Evolutionary conservation across 1,140 invertebrate species (phyloP).

Genomic region (Chrysomallon squamiferum): DNA sequence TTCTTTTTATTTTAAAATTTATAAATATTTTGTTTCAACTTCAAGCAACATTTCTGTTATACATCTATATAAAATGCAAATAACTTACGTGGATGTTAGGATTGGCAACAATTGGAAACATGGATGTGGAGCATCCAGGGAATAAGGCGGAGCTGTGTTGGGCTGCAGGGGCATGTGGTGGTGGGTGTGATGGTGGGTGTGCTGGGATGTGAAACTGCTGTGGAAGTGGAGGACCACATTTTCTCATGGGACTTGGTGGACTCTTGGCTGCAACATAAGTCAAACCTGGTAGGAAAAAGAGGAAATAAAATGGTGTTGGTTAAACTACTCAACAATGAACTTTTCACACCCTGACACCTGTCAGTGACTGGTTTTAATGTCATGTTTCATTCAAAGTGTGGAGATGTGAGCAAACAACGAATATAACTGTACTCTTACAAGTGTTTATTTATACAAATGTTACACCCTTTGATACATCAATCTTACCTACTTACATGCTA

Average conservation of each 20-base stretch:
- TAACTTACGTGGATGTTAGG: slow-evolving; percentile 18
- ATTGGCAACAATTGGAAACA: slow-evolving; percentile 20
- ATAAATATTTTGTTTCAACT: too few species aligned
- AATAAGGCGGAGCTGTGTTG: slow-evolving; percentile 63
- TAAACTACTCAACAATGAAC: neutral
- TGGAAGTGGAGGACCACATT: slow-evolving; percentile 75
- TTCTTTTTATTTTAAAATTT: too few species aligned
- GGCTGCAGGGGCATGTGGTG: slow-evolving; percentile 66
- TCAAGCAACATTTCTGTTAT: too few species aligned
- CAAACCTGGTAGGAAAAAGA: slow-evolving; percentile 12
- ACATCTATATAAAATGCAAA: too few species aligned
- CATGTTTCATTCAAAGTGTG: too few species aligned
- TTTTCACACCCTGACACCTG: neutral
- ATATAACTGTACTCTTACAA: too few species aligned
- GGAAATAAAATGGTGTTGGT: neutral
- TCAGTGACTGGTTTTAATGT: too few species aligned
- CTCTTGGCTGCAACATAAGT: slow-evolving; percentile 46
- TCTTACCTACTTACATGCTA: too few species aligned
- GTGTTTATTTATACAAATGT: too few species aligned
- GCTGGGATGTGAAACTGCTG: slow-evolving; percentile 43
- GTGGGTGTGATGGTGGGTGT: slow-evolving; percentile 26
- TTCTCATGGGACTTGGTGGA: slow-evolving; percentile 73
- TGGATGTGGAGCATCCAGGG: slow-evolving; percentile 49
- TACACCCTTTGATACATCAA: too few species aligned
- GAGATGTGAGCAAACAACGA: too few species aligned